phyloP scores from a whole-genome alignment of 2,113 vertebrate species.

The Phoenicopterus ruber region DNA sequence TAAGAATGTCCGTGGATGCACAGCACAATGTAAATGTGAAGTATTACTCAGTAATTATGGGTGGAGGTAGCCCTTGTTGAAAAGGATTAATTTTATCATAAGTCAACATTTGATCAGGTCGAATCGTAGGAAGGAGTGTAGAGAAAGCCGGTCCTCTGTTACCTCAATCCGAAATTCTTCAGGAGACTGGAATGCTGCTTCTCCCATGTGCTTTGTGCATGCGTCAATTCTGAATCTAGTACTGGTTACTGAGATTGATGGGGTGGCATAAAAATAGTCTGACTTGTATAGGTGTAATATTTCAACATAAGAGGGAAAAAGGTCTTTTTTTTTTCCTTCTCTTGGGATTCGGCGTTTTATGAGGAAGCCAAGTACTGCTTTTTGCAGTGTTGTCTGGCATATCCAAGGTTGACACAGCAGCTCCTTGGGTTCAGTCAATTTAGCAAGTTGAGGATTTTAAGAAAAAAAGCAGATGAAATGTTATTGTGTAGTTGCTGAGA shows the following conservation, averaged over 20 bases:
- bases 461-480: neutral
- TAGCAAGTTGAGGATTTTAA: neutral
- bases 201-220: neutral
- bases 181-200: neutral
- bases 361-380: neutral
- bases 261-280: neutral
- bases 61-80: neutral
- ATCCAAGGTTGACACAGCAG: neutral
- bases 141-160: neutral
- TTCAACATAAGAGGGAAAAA: neutral
- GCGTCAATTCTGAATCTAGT: neutral
- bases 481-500: neutral
- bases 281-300: neutral
- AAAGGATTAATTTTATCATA: neutral
- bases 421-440: neutral
- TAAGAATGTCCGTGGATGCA: neutral
- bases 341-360: neutral
- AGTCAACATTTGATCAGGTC: neutral
- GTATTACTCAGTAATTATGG: neutral
- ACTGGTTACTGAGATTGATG: neutral
- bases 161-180: neutral
- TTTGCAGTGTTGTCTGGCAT: neutral
- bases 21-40: neutral
- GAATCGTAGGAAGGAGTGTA: neutral
- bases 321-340: neutral